These are phyloP conservation scores for Aphelenchoides fujianensis DNA, from an alignment of 1,140 invertebrate genomes.

Conservation along the genomic window DNA sequence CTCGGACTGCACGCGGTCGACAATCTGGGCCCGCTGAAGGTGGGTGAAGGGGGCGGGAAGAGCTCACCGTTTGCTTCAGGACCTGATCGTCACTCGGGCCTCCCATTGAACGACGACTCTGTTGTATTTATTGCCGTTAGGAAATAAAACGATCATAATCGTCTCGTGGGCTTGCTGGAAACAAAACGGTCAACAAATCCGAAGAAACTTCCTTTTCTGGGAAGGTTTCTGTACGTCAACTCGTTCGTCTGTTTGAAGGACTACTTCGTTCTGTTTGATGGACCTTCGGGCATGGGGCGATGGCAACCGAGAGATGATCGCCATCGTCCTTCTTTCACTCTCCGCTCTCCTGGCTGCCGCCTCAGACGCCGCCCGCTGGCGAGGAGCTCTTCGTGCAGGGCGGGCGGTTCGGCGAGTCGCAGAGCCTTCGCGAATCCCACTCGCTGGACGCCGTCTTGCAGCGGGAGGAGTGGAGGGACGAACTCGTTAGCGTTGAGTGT, in stretches of 20 bases:
- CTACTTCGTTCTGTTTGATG: too few species aligned
- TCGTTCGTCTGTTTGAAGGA: background rate
- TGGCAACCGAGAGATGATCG: too few species aligned
- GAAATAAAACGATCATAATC: background rate
- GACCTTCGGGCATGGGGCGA: too few species aligned
- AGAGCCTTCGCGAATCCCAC: background rate
- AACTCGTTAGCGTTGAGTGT: background rate
- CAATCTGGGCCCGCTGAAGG: constrained; percentile 76
- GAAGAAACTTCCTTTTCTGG: too few species aligned
- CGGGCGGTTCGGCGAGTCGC: background rate
- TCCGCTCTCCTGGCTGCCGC: background rate
- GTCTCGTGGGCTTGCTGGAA: background rate
- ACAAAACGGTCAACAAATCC: too few species aligned
- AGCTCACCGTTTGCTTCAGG: too few species aligned
- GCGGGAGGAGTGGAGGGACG: constrained; percentile 6
- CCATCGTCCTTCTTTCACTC: background rate
- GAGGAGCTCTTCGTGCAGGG: background rate
- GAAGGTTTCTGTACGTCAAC: too few species aligned
- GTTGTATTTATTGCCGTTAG: background rate
- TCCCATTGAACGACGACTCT: constrained; percentile 18
- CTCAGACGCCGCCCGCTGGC: background rate
- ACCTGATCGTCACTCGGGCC: constrained; percentile 36
- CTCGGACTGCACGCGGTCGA: constrained; percentile 81
- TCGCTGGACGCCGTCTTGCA: constrained; percentile 1
- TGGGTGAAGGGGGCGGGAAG: too few species aligned